phyloP scores from a whole-genome alignment of 2,113 vertebrate species.

The Lycocorax pyrrhopterus region DNA sequence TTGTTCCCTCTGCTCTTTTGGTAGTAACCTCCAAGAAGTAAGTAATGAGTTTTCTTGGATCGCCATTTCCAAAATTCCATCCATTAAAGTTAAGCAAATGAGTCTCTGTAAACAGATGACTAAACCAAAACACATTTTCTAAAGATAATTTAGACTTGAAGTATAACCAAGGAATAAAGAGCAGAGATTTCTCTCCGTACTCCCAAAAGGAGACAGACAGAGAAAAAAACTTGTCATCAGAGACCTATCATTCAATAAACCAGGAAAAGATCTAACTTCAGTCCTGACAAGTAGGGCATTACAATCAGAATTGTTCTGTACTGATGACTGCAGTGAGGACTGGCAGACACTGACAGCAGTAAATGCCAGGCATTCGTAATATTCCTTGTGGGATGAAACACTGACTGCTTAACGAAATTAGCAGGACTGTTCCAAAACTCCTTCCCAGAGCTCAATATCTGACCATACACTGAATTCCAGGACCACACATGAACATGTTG shows the following conservation, averaged over 20 bases:
- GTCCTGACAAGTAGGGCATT: background rate
- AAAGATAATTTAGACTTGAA: conserved; percentile 5
- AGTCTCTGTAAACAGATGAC: background rate
- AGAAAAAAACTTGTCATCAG: background rate
- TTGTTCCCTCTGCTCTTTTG: background rate
- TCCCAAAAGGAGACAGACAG: background rate
- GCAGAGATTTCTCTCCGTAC: background rate
- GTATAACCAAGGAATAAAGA: background rate
- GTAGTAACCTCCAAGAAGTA: background rate
- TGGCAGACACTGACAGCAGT: background rate
- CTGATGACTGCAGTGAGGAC: background rate
- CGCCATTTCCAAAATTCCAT: background rate
- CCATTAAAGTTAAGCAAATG: background rate
- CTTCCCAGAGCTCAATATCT: background rate
- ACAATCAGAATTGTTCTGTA: background rate
- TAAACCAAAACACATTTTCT: conserved; percentile 32
- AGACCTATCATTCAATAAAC: conserved; percentile 2
- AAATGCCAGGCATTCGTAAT: background rate
- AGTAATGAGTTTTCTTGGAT: background rate
- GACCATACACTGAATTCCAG: background rate
- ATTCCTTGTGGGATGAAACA: conserved; percentile 9
- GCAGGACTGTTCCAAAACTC: background rate
- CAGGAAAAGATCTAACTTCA: background rate
- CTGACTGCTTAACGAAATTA: conserved; percentile 9
- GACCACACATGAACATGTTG: conserved; percentile 51